phyloP scores from a whole-genome alignment of 2,113 vertebrate genomes.

The Bufo gargarizans region DNA sequence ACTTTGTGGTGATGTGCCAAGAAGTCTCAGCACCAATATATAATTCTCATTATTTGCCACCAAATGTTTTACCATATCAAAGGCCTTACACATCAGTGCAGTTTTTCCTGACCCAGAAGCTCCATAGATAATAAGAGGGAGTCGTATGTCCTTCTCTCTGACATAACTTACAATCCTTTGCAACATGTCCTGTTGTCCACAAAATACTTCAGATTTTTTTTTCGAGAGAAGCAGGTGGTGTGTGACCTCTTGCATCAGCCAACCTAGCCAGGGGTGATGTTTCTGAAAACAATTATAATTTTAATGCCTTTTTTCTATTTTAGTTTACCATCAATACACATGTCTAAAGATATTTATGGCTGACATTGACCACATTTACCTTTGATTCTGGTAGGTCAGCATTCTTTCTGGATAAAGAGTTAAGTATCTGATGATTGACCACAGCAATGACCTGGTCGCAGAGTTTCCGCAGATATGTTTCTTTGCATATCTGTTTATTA shows the following conservation, averaged over 20 bases:
- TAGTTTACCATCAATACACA: neutral
- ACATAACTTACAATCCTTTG: constrained; percentile 64
- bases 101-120: constrained; percentile 79
- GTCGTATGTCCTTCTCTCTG: constrained; percentile 60
- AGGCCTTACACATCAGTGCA: constrained; percentile 72
- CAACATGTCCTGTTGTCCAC: constrained; percentile 72
- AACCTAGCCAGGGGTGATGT: constrained; percentile 17
- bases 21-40: constrained; percentile 66
- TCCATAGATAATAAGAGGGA: constrained; percentile 72
- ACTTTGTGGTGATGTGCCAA: constrained; percentile 71
- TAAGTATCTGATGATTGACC: constrained; percentile 69
- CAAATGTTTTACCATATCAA: constrained; percentile 63
- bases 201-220: constrained; percentile 64
- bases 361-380: neutral
- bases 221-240: constrained; percentile 67
- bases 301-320: neutral
- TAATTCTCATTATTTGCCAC: constrained; percentile 62
- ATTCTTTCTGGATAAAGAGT: neutral
- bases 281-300: neutral
- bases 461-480: constrained; percentile 73
- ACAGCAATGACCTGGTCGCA: constrained; percentile 76
- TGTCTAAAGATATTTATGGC: neutral
- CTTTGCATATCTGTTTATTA: constrained; percentile 68
- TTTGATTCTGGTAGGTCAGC: constrained; percentile 27
- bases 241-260: constrained; percentile 70